Percentiles rank a stretch among this genome's conserved stretches.
These are phyloP conservation scores for Neolamprologus sp. DNA, from an alignment of 2,113 vertebrate species.

Conservation along the genomic window DNA sequence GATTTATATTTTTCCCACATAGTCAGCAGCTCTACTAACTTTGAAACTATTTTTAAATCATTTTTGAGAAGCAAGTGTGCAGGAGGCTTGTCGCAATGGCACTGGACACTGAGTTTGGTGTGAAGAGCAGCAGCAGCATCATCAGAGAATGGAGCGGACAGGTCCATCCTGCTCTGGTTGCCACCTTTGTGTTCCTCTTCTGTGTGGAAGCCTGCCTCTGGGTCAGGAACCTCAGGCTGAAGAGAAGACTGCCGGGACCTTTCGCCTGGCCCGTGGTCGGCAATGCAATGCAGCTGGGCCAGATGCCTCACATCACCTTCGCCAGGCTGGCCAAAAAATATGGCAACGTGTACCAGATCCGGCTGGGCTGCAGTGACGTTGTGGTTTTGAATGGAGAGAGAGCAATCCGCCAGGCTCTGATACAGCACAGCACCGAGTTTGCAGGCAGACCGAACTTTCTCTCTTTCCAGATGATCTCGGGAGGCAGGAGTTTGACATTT, in stretches of 20 bases:
- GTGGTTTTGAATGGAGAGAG: slow-evolving; percentile 79
- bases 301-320: slow-evolving; percentile 78
- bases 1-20: not conserved
- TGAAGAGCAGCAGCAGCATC: slow-evolving; percentile 69
- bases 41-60: not conserved
- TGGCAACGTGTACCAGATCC: slow-evolving; percentile 78
- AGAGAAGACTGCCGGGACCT: slow-evolving; percentile 71
- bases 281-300: slow-evolving; percentile 81
- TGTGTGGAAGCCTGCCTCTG: slow-evolving; percentile 72
- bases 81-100: slow-evolving; percentile 44
- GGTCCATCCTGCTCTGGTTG: slow-evolving; percentile 63
- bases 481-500: slow-evolving; percentile 78
- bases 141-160: slow-evolving; percentile 71
- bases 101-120: slow-evolving; percentile 62
- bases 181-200: slow-evolving; percentile 64
- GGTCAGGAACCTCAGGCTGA: slow-evolving; percentile 53
- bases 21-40: not conserved
- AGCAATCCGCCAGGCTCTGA: slow-evolving; percentile 74
- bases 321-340: slow-evolving; percentile 69
- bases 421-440: slow-evolving; percentile 73
- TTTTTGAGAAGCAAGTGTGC: not conserved
- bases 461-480: slow-evolving; percentile 78
- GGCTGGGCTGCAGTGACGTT: slow-evolving; percentile 72
- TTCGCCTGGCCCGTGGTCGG: slow-evolving; percentile 79
- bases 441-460: slow-evolving; percentile 82